These are phyloP conservation scores for Labroides dimidiatus DNA, from an alignment of 2,797 vertebrate genomes.

Conservation along the genomic window DNA sequence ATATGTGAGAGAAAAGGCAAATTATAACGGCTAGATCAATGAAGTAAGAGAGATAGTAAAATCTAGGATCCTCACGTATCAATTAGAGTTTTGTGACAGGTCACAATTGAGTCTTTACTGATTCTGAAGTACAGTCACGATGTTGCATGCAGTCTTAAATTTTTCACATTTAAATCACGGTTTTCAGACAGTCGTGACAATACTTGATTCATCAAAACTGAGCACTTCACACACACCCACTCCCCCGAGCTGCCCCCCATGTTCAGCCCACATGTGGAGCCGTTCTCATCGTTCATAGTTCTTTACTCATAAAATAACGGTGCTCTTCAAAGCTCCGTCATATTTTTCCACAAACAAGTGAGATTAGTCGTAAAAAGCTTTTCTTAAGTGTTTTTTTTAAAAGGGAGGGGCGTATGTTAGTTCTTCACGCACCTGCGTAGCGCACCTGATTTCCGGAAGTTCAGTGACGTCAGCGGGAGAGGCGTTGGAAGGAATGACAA, in stretches of 20 bases:
- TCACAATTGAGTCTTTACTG: no score
- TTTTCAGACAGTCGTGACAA: conserved; percentile 22
- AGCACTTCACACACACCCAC: conserved; percentile 38
- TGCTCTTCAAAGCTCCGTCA: not conserved
- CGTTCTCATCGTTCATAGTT: not conserved
- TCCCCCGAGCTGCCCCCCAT: conserved; percentile 4
- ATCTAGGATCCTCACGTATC: no score
- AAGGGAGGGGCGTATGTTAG: conserved; percentile 9
- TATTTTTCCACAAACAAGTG: no score
- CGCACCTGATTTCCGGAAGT: conserved; percentile 72
- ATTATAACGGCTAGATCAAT: no score
- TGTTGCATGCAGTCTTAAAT: not conserved
- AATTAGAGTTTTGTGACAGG: no score
- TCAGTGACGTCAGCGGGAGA: conserved; percentile 42
- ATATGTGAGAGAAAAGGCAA: no score
- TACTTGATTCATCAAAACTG: conserved; percentile 4
- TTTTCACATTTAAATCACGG: not conserved
- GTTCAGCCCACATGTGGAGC: not conserved
- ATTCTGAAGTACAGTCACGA: no score
- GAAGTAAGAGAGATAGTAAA: no score
- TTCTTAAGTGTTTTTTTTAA: no score
- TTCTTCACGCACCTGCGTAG: conserved; percentile 24
- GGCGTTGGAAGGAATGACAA: conserved; percentile 59
- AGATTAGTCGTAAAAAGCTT: not conserved
- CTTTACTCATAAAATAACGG: not conserved